These are phyloP conservation scores for Anomalospiza imberbis DNA, from an alignment of 2,797 vertebrate species.

Conservation along the genomic window DNA sequence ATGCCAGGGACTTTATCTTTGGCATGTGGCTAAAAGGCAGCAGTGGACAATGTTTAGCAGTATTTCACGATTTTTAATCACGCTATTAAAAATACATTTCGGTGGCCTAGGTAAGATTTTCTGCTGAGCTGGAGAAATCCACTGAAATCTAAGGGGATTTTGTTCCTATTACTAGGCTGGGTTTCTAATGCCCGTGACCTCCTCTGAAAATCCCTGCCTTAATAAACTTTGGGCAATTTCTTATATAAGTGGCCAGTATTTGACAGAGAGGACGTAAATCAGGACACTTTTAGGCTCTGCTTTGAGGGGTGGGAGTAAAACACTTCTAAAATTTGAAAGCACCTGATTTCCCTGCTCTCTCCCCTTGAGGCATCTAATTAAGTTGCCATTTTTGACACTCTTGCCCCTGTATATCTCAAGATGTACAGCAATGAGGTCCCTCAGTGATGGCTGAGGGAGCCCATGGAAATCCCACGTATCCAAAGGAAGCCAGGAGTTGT, in stretches of 20 bases:
- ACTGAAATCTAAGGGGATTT: conserved; percentile 15
- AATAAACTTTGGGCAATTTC: background rate
- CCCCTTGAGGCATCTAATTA: background rate
- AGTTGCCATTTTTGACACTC: background rate
- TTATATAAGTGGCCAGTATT: background rate
- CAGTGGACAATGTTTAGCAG: background rate
- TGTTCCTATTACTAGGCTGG: background rate
- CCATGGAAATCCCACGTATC: rapidly evolving
- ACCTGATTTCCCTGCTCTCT: background rate
- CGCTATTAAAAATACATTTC: background rate
- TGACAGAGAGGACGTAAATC: background rate
- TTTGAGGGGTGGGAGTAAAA: background rate
- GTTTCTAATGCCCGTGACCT: background rate
- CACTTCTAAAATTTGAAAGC: background rate
- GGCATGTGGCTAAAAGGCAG: background rate
- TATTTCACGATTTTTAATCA: background rate
- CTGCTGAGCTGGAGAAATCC: conserved; percentile 37
- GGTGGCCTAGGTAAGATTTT: conserved; percentile 21
- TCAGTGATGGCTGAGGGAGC: background rate
- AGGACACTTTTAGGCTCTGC: background rate
- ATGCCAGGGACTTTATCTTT: background rate
- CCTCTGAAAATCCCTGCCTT: background rate
- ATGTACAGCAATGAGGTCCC: background rate
- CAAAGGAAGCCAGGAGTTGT: background rate
- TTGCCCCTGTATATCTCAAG: background rate